Percentiles rank a stretch among this genome's conserved stretches.
Conservation (phyloP, 2,888 invertebrate species). For the Fragum sueziense region DNA sequence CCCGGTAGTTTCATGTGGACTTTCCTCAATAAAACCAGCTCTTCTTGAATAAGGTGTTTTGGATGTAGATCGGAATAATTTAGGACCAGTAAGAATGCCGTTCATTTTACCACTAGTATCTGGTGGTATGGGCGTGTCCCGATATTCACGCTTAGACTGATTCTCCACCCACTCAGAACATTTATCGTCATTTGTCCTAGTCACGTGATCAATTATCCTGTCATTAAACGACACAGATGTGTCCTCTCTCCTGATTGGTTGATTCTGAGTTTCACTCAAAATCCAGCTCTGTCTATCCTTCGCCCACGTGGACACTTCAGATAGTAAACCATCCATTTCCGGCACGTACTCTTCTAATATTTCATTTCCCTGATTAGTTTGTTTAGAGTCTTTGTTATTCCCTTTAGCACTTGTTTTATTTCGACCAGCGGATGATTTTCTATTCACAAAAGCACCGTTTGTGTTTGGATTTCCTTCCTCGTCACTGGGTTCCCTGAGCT, state of each 20-base stretch:
- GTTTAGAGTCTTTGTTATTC: not conserved
- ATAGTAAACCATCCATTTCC: slow-evolving; percentile 47
- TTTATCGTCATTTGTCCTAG: slow-evolving; percentile 34
- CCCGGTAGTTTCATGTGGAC: not conserved
- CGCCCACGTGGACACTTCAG: slow-evolving; percentile 56
- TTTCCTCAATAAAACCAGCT: slow-evolving; percentile 35
- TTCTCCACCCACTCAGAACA: slow-evolving; percentile 51
- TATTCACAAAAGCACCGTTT: slow-evolving; percentile 16
- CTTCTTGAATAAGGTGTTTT: slow-evolving; percentile 11
- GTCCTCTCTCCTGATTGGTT: slow-evolving; percentile 26
- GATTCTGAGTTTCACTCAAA: slow-evolving; percentile 32
- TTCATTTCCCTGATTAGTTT: not conserved
- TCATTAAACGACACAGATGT: slow-evolving; percentile 39
- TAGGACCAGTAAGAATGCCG: slow-evolving; percentile 55
- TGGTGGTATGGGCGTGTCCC: not conserved
- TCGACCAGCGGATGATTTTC: not conserved
- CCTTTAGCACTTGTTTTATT: not conserved
- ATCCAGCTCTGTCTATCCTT: slow-evolving; percentile 57
- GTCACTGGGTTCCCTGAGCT: slow-evolving; percentile 18
- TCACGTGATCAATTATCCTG: slow-evolving; percentile 41
- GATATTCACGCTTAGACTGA: slow-evolving; percentile 17
- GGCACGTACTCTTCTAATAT: slow-evolving; percentile 9
- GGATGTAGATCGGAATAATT: slow-evolving; percentile 44
- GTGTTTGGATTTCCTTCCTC: slow-evolving; percentile 6
- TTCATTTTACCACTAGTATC: slow-evolving; percentile 31